A percentile compares a stretch with the other conserved stretches of the same genome.
Conservation (phyloP, 2,888 invertebrate genomes). For the Caenorhabditis plicata region DNA sequence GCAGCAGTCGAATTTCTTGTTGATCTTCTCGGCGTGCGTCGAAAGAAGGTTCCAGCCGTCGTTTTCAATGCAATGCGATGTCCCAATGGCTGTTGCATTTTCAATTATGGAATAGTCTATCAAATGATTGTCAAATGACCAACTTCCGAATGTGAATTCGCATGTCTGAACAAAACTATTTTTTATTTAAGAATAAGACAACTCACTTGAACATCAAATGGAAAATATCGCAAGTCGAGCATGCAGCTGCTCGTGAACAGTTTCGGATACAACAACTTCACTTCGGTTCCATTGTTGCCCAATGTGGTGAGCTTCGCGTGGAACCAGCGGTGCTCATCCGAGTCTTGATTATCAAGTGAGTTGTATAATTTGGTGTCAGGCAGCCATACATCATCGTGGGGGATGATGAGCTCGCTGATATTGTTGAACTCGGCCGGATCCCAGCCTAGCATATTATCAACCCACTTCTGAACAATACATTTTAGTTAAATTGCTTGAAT, state of each 20-base stretch:
- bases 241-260: background rate
- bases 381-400: conserved; percentile 4
- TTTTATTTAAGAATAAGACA: too few relatives aligned
- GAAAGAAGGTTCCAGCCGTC: background rate
- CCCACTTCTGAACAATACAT: conserved; percentile 2
- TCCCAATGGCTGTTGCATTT: background rate
- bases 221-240: conserved; percentile 1
- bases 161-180: too few relatives aligned
- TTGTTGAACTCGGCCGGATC: conserved; percentile 5
- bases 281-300: background rate
- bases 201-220: conserved; percentile 3
- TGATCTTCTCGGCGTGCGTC: background rate
- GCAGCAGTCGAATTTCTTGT: conserved; percentile 6
- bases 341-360: conserved; percentile 1
- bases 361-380: conserved; percentile 15
- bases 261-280: background rate
- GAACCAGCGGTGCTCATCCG: background rate
- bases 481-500: background rate
- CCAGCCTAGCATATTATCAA: conserved; percentile 14
- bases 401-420: conserved; percentile 7
- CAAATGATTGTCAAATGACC: conserved; percentile 1
- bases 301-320: background rate
- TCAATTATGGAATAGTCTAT: background rate
- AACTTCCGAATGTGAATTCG: background rate
- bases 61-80: background rate